Evolutionary conservation across 2,113 vertebrate genomes (phyloP).

Genomic region (Actinemys pallida): DNA sequence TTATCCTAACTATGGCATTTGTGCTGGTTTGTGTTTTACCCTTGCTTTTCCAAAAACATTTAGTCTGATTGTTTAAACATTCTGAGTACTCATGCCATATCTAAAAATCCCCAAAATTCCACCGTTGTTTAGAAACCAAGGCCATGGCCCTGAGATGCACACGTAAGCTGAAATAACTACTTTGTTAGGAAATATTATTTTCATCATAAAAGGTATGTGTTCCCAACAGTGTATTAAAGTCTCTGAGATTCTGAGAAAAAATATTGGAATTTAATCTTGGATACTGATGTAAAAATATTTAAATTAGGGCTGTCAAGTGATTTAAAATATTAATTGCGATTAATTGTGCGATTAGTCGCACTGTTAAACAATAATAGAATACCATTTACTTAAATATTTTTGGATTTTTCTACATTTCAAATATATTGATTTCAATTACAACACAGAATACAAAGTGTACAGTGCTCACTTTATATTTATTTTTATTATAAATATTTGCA

Average conservation of each 20-base stretch:
- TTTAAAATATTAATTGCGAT: too few species aligned
- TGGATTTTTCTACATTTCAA: too few species aligned
- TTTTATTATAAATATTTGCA: too few species aligned
- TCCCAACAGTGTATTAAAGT: conserved; percentile 74
- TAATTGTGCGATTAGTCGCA: too few species aligned
- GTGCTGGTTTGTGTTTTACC: neutral
- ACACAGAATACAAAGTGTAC: too few species aligned
- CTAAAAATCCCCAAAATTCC: conserved; percentile 56
- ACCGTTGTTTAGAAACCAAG: conserved; percentile 44
- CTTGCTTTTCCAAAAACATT: conserved; percentile 3
- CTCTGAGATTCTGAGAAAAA: conserved; percentile 66
- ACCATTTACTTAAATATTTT: too few species aligned
- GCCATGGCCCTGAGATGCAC: conserved; percentile 39
- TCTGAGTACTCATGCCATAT: neutral
- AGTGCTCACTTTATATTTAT: too few species aligned
- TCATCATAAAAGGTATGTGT: conserved; percentile 76
- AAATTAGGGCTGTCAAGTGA: too few species aligned
- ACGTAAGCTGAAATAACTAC: conserved; percentile 70
- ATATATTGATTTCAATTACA: too few species aligned
- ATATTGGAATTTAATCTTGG: conserved; percentile 72
- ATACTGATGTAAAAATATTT: conserved; percentile 75
- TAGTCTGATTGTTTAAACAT: conserved; percentile 27
- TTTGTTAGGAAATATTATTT: conserved; percentile 78
- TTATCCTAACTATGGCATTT: neutral
- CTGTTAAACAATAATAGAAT: too few species aligned